phyloP scores from a whole-genome alignment of 2,888 invertebrate species.

The Heliconius sara region DNA sequence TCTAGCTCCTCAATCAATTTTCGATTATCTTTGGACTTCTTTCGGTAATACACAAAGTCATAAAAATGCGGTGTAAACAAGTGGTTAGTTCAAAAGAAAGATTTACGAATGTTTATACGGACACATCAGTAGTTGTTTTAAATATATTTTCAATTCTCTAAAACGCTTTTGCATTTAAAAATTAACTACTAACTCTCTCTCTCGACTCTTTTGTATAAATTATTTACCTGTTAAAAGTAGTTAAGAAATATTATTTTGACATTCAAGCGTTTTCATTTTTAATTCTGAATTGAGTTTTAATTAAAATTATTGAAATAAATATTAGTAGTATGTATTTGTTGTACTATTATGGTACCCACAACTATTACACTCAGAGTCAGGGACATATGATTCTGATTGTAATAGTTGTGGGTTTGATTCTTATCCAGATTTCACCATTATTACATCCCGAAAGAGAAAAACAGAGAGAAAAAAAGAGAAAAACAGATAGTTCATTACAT shows the following conservation, averaged over 20 bases:
- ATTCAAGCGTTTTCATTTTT: background rate
- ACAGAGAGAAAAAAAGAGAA: too few species aligned
- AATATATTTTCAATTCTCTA: background rate
- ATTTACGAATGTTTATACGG: slow-evolving; percentile 16
- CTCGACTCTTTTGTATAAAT: background rate
- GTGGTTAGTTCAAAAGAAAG: slow-evolving; percentile 15
- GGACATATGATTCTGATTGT: too few species aligned
- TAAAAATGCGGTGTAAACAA: slow-evolving; percentile 16
- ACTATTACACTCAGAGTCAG: too few species aligned
- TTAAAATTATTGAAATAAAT: background rate
- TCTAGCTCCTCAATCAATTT: slow-evolving; percentile 12
- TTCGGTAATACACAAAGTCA: slow-evolving; percentile 4
- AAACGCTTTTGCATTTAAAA: background rate
- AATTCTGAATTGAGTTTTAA: slow-evolving; percentile 1
- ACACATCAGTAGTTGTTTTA: background rate
- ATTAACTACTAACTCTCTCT: background rate
- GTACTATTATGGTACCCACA: background rate
- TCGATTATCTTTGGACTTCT: slow-evolving; percentile 23
- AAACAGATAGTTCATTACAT: too few species aligned
- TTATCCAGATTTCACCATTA: too few species aligned
- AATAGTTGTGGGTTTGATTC: too few species aligned
- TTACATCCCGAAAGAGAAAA: too few species aligned
- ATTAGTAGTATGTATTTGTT: background rate
- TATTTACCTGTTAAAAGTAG: background rate
- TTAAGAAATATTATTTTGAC: background rate